Evolutionary conservation across 2,888 invertebrate genomes (phyloP).

Genomic region (Ichneumoninae sp.): DNA sequence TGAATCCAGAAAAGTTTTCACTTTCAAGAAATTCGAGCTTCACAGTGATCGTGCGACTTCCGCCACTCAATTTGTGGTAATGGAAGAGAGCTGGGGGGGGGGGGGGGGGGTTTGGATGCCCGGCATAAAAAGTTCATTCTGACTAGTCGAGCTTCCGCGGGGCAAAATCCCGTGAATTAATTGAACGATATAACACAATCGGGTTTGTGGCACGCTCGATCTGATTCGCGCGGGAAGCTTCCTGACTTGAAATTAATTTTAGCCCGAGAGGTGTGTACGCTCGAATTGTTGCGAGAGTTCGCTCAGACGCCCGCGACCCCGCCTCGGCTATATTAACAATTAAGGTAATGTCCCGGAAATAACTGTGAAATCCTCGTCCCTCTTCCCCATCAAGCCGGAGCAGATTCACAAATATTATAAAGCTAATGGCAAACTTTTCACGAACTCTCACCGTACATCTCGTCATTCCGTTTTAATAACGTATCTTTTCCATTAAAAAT

Average conservation of each 20-base stretch:
- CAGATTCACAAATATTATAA: conserved; percentile 53
- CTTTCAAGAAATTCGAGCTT: conserved; percentile 11
- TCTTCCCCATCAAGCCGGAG: conserved; percentile 22
- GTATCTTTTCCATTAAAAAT: not conserved
- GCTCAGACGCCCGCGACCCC: conserved; percentile 43
- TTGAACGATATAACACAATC: conserved; percentile 56
- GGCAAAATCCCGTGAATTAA: conserved; percentile 38
- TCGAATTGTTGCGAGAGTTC: conserved; percentile 51
- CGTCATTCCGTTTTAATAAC: not conserved
- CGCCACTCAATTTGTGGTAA: conserved; percentile 46
- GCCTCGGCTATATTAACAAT: conserved; percentile 67
- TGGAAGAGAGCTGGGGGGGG: not conserved
- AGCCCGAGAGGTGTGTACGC: conserved; percentile 38
- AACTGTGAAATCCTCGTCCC: conserved; percentile 40
- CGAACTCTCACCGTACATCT: not conserved
- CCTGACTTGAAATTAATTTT: conserved; percentile 58
- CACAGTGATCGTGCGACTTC: conserved; percentile 15
- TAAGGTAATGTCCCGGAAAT: conserved; percentile 69
- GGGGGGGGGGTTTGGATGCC: not conserved
- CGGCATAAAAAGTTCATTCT: conserved; percentile 38
- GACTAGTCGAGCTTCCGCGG: conserved; percentile 7
- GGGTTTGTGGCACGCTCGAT: conserved; percentile 34
- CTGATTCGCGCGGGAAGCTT: conserved; percentile 37
- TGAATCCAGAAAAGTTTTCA: conserved; percentile 16
- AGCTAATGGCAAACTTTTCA: conserved; percentile 46